Base-by-base conservation (phyloP, 2,113 vertebrate genomes). In the Clarias batrachus region DNA sequence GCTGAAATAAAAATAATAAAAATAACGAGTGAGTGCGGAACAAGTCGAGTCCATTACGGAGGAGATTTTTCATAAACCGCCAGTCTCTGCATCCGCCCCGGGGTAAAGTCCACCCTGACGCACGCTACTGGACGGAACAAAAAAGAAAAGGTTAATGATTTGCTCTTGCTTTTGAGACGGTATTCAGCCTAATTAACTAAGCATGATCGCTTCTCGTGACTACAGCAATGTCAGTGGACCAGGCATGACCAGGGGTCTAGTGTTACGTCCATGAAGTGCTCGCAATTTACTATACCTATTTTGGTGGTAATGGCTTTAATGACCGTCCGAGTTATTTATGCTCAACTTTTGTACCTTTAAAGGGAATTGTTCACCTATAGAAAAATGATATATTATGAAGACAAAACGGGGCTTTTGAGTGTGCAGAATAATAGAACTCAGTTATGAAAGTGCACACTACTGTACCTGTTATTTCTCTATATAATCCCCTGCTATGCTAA, bases 61-160 rank as follows among this genome's bases (percentile, higher is more conserved):
- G 65, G 60, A 59, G 70, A 74, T 68, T 54, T 85, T 86, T 87
- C 59, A 82, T 82, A 41, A 6, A 37, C 68, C n/a, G 59, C 33
- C 56, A 62, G 56, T n/a, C 19, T 13, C 56, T 77, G 37, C 0
- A 87, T 70, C 41, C 27, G 41, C 33, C 33, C 83, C 76, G 77
- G n/a, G 5, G 25, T 56, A 77, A 85, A 82, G 52, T 56, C 5
- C 33, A 70, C 21, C 23, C 8, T 68, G 78, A 76, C 37, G 48
- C 83, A 82, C 13, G 59, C 52, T 76, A 41, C 10, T 41, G 65
- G 33, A 33, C 65, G 21, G 66, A 87, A 71, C 52, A 77, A 82
- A 73, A 60, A 65, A 48, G 48, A 48, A 82, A 73, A 82, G 54
- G 78, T 87, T 87, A 76, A 87, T 85, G 68, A 81, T 85, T 74